Base-by-base conservation (phyloP, 2,113 vertebrate genomes). In the Aramus guarauna region DNA sequence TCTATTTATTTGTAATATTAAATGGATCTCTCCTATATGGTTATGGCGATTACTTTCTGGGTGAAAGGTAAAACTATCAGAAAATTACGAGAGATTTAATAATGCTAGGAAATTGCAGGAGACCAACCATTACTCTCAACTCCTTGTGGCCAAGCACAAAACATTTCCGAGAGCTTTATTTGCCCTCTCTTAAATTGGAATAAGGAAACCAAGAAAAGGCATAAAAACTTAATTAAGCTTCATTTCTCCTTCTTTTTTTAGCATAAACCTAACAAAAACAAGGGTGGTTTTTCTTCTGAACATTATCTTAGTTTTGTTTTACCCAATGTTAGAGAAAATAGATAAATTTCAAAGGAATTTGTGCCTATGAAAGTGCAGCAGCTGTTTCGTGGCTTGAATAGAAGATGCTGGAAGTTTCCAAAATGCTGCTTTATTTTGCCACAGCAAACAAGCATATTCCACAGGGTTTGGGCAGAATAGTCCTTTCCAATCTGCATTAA, bases 81-180 rank as follows among this genome's bases (percentile, higher is more conserved):
- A 60, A 89, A 86, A 93, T 84, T 36, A 89, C 30, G 63, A 87
- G 50, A 78, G 76, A 96, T 87, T 81, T 91, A 95, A 95, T 95
- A 73, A 95, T 6, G 43, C 14, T 39, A 4, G 20, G 87, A 94
- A 91, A 93, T 87, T 74, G 37, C 69, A 50, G 39, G 55, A 87
- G 60, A 50, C 66, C 68, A 69, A 1, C 55, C 77, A 87, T 78
- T 36, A 12, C 19, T 91, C 55, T 76, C 58, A 80, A 45, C 72
- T 77, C 20, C 73, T 63, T 32, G 36, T 15, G 72, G 76, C 32
- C 50, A 77, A 69, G 55, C 85, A 73, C 45, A 26, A 75, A 87
- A 45, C n/a, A 26, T 90, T 90, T 91, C 73, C 76, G 36, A 43
- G 43, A 59, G 39, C 8, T 82, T 90, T 67, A 59, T 34, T 73